Evolutionary conservation across 2,113 vertebrate species (phyloP).

Genomic region (Tachysurus vachellii): DNA sequence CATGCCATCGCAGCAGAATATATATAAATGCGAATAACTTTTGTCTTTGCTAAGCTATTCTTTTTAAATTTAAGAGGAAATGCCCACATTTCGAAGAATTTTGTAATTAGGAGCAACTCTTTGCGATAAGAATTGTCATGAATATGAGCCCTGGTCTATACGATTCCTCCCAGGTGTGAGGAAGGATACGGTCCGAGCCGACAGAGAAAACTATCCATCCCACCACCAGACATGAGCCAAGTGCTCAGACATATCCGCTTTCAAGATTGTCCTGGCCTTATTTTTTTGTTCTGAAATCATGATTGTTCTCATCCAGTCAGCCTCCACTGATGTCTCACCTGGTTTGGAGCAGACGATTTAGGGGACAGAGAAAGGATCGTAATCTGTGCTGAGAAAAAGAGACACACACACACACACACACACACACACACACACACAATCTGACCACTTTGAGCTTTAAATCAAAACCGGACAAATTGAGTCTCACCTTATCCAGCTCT

Average conservation of each 20-base stretch:
- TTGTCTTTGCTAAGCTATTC: too few relatives aligned
- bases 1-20: too few relatives aligned
- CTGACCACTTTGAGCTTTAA: conserved; percentile 1
- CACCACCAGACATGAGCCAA: conserved; percentile 14
- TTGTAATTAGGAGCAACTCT: too few relatives aligned
- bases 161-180: background rate
- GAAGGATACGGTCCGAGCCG: background rate
- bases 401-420: background rate
- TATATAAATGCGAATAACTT: too few relatives aligned
- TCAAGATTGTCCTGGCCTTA: background rate
- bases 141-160: background rate
- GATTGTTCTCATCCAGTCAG: background rate
- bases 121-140: too few relatives aligned
- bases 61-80: too few relatives aligned
- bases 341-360: conserved; percentile 4
- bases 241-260: conserved; percentile 1
- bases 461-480: conserved; percentile 34
- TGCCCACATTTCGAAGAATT: too few relatives aligned
- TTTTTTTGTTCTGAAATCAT: background rate
- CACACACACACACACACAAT: too few relatives aligned
- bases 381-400: background rate
- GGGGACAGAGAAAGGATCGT: background rate
- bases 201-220: background rate
- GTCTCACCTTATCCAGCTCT: conserved; percentile 11
- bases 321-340: conserved; percentile 16